Conservation (phyloP, 2,888 invertebrate species). For the Branchellion lobata region DNA sequence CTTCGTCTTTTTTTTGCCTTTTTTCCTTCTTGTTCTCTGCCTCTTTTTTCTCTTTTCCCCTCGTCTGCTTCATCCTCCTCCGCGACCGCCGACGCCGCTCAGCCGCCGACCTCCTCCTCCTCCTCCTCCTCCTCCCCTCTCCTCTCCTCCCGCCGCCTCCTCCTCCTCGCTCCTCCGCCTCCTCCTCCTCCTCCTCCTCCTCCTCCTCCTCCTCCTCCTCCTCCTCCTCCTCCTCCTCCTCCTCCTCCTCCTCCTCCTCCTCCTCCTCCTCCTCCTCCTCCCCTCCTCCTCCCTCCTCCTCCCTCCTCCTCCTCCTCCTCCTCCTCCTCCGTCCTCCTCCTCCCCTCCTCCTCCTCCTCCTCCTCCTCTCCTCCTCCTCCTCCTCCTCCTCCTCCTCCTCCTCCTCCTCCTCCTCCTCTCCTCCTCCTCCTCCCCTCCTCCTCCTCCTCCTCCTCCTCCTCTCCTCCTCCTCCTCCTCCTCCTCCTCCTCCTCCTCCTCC, state of each 20-base stretch:
- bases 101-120: background rate
- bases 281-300: background rate
- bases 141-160: background rate
- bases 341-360: background rate
- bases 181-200: too few relatives aligned
- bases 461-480: background rate
- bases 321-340: too few relatives aligned
- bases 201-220: background rate
- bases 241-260: background rate
- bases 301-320: too few relatives aligned
- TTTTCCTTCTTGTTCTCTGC: too few relatives aligned
- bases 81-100: background rate
- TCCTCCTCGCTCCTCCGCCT: too few relatives aligned
- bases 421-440: background rate
- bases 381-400: background rate
- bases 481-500: background rate
- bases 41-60: too few relatives aligned
- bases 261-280: background rate
- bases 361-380: background rate
- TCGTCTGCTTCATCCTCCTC: background rate
- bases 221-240: background rate
- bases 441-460: background rate
- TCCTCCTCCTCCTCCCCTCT: background rate
- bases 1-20: too few relatives aligned
- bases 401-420: constrained; percentile 11